A percentile compares a stretch with the other conserved stretches of the same genome.
Evolutionary conservation across 2,888 invertebrate genomes (phyloP).

Genomic region (Catotricha subobsoleta): DNA sequence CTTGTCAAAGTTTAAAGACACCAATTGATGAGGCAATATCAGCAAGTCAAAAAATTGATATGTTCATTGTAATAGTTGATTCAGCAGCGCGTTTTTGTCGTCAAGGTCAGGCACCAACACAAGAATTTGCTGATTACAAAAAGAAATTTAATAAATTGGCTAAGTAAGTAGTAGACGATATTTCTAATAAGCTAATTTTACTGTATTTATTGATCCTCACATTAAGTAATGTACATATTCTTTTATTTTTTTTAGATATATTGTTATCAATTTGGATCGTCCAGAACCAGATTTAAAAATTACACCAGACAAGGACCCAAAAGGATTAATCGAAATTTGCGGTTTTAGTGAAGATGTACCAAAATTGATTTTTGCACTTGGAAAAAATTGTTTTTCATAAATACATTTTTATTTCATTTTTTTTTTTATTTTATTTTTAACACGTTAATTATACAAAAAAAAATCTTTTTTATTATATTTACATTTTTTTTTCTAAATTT

Average conservation of each 20-base stretch:
- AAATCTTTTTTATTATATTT: too few relatives aligned
- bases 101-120: background rate
- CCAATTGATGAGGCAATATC: slow-evolving; percentile 17
- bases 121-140: slow-evolving; percentile 1
- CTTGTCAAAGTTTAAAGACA: slow-evolving; percentile 17
- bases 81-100: slow-evolving; percentile 21
- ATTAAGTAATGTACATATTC: background rate
- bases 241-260: slow-evolving; percentile 18
- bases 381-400: slow-evolving; percentile 17
- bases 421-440: too few relatives aligned
- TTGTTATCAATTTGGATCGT: slow-evolving; percentile 21
- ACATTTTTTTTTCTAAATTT: too few relatives aligned
- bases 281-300: slow-evolving; percentile 11
- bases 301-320: slow-evolving; percentile 14
- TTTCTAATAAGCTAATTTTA: background rate
- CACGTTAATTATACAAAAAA: too few relatives aligned
- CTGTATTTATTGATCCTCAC: background rate
- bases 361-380: slow-evolving; percentile 33
- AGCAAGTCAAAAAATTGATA: slow-evolving; percentile 17
- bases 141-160: background rate
- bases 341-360: slow-evolving; percentile 33
- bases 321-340: slow-evolving; percentile 31
- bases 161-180: background rate
- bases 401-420: too few relatives aligned
- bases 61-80: slow-evolving; percentile 24